Evolutionary conservation across 2,888 invertebrate genomes (phyloP), one percentile per base, ranked within the genome.

Genomic region (Protula sp.): DNA sequence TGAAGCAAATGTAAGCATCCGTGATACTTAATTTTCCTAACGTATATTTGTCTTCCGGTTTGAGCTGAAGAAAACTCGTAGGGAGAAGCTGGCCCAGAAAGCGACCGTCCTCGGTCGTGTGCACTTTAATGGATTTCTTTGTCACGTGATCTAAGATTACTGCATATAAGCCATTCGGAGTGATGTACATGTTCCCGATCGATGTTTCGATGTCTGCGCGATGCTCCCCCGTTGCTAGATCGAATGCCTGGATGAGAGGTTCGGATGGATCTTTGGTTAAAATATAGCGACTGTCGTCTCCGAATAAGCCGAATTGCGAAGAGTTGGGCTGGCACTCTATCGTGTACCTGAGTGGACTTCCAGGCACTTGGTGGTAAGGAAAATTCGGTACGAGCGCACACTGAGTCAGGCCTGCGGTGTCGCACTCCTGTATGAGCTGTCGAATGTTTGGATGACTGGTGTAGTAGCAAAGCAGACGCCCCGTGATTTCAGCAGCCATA

Each of bases 41-140:
- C 47, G 70, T 70, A 67, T 76, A 76, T 56, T 70, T 74, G 55
- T 74, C 73, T 53, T 74, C 72, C 1, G 77, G 70, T 54, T 72
- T 70, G 48, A 66, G 30, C 29, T 73, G 68, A 3, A 79, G 65
- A 59, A 78, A 75, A 57, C 76, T 78, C 68, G 74, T 64, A 3
- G 78, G 72, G 22, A 79, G 75, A n/a, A 80, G 66, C 61, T 80
- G 79, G 3, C 77, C 77, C 5, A 76, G 55, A 61, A 74, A 80
- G 5, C 59, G 66, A 1, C 79, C 79, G 1, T 67, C 73, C n/a
- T 68, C 66, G 0, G 73, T 61, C 5, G 70, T 67, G 63, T 79
- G 79, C 24, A 79, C 64, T 63, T 80, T 80, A 28, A 79, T 69
- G 1, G 76, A 67, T 54, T 75, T 78, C 65, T 76, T 72, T 2